Base-by-base conservation (phyloP, 2,888 invertebrate species). In the Apamea crenata region DNA sequence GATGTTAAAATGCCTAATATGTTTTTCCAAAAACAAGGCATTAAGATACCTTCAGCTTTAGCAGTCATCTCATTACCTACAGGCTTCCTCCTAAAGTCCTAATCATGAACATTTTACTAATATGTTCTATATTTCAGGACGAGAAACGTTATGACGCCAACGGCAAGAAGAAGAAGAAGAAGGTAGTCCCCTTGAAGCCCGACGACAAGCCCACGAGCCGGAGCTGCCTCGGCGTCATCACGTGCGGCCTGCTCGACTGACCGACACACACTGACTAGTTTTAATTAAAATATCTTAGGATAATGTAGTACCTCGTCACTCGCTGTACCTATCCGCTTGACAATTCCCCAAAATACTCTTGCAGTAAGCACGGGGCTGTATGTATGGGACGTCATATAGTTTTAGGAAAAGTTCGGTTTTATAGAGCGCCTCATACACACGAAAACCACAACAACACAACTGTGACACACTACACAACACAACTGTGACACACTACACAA, bases 151-250 rank as follows among this genome's bases (percentile, higher is more conserved):
- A 94, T 83, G 96, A 96, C 66, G 95, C 93, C 0, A 96, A 94
- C 59, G 96, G 96, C 0, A 96, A 96, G 87, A 96, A 96, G 90
- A 96, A 95, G 90, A 96, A 95, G 90, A 96, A 95, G 90, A 95
- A 95, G 89, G 94, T 94, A 3, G 93, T 95, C 2, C 77, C 92
- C 0, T 93, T 90, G 0, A 89, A 90, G 0, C 92, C 94, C 0
- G 93, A 87, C 47, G 84, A 83, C 73, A 89, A 68, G 81, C 86
- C 44, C 83, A 77, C 70, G 21, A 77, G 84, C 69, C 89, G 94
- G 59, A 94, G 96, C 72, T 95, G 95, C 72, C 87, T 95, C 36
- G 95, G 89, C 82, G 87, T 94, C 21, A 85, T 95, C 87, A 94
- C 95, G 0, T 96, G 96, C 74, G 96, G 96, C 0, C 91, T 96